These are phyloP conservation scores for Graptemys geographica DNA, from an alignment of 2,797 vertebrate species.

Conservation along the genomic window DNA sequence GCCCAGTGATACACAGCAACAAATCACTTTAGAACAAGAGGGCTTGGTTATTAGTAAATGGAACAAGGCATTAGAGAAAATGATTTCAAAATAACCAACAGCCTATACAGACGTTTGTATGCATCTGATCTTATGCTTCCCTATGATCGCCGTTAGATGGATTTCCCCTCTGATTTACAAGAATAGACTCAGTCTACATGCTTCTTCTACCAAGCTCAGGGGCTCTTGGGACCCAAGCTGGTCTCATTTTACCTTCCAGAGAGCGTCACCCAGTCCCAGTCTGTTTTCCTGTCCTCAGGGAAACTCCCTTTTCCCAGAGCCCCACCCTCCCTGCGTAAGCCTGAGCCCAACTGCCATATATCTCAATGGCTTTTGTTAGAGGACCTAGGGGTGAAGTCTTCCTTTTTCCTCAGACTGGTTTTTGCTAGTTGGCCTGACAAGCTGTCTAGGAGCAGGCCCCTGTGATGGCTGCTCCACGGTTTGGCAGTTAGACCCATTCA, in stretches of 20 bases:
- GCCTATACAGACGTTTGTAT: background rate
- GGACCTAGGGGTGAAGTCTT: background rate
- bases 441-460: background rate
- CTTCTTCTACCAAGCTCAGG: conserved; percentile 1
- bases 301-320: conserved; percentile 12
- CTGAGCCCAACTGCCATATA: background rate
- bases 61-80: background rate
- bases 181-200: background rate
- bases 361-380: background rate
- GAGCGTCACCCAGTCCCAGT: background rate
- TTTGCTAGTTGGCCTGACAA: background rate
- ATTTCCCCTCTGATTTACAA: background rate
- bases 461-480: background rate
- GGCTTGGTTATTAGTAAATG: background rate
- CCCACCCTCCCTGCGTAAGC: background rate
- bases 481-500: background rate
- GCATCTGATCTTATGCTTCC: background rate
- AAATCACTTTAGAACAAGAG: background rate
- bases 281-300: background rate
- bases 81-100: background rate
- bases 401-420: background rate
- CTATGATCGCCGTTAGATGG: background rate
- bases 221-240: background rate
- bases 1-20: background rate
- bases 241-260: background rate